phyloP scores from a whole-genome alignment of 2,888 invertebrate species.

The Melanchra persicariae region DNA sequence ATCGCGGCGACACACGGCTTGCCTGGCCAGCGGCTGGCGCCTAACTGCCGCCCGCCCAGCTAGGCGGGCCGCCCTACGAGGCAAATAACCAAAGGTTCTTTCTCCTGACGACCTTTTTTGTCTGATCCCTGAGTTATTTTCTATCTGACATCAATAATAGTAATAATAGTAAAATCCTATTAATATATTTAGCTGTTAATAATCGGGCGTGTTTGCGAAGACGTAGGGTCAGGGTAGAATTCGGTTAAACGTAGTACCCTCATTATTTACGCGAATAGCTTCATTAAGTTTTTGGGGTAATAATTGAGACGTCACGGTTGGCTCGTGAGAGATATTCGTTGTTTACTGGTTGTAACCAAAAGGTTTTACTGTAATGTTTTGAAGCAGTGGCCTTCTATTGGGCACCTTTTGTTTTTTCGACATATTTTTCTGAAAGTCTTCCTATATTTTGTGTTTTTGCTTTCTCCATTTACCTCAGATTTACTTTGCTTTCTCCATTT shows the following conservation, averaged over 20 bases:
- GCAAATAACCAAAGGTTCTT: slow-evolving; percentile 63
- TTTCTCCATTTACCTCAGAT: not conserved
- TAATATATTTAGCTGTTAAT: slow-evolving; percentile 43
- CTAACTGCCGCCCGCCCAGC: slow-evolving; percentile 75
- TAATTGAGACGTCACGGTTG: slow-evolving; percentile 36
- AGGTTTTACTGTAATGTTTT: slow-evolving; percentile 34
- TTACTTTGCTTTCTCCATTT: not conserved
- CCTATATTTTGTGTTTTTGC: slow-evolving; percentile 2
- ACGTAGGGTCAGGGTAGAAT: not conserved
- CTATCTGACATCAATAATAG: slow-evolving; percentile 41
- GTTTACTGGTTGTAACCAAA: slow-evolving; percentile 14
- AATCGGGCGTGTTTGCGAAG: slow-evolving; percentile 34
- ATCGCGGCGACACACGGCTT: slow-evolving; percentile 60
- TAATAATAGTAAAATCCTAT: slow-evolving; percentile 40
- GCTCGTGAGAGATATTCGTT: slow-evolving; percentile 7
- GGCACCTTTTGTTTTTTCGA: slow-evolving; percentile 11
- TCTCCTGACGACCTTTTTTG: slow-evolving; percentile 61
- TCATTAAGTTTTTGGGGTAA: slow-evolving; percentile 49
- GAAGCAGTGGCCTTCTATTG: not conserved
- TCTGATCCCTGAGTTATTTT: slow-evolving; percentile 55
- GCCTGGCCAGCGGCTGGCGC: slow-evolving; percentile 69
- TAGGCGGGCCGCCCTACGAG: slow-evolving; percentile 58
- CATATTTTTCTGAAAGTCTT: slow-evolving; percentile 3
- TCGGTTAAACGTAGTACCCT: slow-evolving; percentile 24
- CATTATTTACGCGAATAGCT: slow-evolving; percentile 36